Percentiles rank a stretch among this genome's conserved stretches.
phyloP scores from a whole-genome alignment of 2,113 vertebrate genomes.

The Percopsis transmontana region DNA sequence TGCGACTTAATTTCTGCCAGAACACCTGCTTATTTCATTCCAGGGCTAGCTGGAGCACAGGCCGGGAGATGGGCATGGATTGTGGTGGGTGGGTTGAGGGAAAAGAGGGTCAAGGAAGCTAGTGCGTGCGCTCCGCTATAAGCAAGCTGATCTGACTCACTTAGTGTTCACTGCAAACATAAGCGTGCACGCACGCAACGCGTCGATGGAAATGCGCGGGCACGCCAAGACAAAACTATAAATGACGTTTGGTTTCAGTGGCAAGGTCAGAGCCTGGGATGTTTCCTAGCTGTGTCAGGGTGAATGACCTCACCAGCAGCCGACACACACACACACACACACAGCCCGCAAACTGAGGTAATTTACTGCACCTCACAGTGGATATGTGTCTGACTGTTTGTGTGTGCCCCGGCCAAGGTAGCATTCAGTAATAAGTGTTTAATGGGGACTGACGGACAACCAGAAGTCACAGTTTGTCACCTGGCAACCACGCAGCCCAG shows the following conservation, averaged over 20 bases:
- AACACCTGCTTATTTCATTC: slow-evolving; percentile 65
- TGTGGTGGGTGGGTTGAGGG: slow-evolving; percentile 1
- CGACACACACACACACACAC: slow-evolving; percentile 26
- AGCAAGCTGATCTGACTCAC: slow-evolving; percentile 55
- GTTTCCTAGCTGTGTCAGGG: neutral
- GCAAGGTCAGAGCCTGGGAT: too few relatives aligned
- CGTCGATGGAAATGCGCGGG: too few relatives aligned
- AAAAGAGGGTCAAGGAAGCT: slow-evolving; percentile 54
- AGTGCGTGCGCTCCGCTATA: slow-evolving; percentile 48
- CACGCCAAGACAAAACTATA: too few relatives aligned
- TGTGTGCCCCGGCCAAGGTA: neutral
- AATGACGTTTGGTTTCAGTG: too few relatives aligned
- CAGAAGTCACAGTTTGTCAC: slow-evolving; percentile 22
- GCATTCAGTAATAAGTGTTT: slow-evolving; percentile 26
- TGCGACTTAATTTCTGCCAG: slow-evolving; percentile 57
- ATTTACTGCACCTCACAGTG: neutral
- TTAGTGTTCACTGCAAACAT: slow-evolving; percentile 44
- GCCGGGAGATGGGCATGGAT: slow-evolving; percentile 16
- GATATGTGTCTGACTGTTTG: slow-evolving; percentile 8
- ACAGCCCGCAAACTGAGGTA: neutral
- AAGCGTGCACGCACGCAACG: neutral
- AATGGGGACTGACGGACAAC: slow-evolving; percentile 16
- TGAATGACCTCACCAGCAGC: neutral
- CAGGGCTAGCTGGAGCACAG: slow-evolving; percentile 52
- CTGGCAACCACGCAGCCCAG: slow-evolving; percentile 19